Percentiles rank a stretch among this genome's conserved stretches.
These are phyloP conservation scores for chimpanzee (Pan troglodytes) DNA, from an alignment of 2,113 vertebrate genomes.

Conservation along the genomic window NHGRI_mPanTro3-v2.1_pri NC_086016.1:44517001-44517500, in stretches of 20 bases:
- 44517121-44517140: slow-evolving; percentile 87
- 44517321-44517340: too few species aligned
- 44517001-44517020: neutral
- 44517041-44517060: rapidly evolving
- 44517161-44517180: slow-evolving; percentile 74
- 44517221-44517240: neutral
- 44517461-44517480: neutral
- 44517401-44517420: neutral
- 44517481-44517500: too few species aligned
- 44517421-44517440: neutral
- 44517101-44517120: slow-evolving; percentile 45
- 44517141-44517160: slow-evolving; percentile 63
- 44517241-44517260: rapidly evolving
- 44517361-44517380: neutral
- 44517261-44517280: rapidly evolving
- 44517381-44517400: neutral
- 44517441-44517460: neutral
- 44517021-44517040: neutral
- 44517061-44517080: slow-evolving; percentile 74
- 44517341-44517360: too few species aligned
- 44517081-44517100: slow-evolving; percentile 49
- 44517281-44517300: rapidly evolving
- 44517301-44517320: neutral
- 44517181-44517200: neutral
- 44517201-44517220: neutral